Evolutionary conservation across 2,113 vertebrate species (phyloP), one percentile per base, ranked within the genome.

Genomic region (Theristicus caerulescens): DNA sequence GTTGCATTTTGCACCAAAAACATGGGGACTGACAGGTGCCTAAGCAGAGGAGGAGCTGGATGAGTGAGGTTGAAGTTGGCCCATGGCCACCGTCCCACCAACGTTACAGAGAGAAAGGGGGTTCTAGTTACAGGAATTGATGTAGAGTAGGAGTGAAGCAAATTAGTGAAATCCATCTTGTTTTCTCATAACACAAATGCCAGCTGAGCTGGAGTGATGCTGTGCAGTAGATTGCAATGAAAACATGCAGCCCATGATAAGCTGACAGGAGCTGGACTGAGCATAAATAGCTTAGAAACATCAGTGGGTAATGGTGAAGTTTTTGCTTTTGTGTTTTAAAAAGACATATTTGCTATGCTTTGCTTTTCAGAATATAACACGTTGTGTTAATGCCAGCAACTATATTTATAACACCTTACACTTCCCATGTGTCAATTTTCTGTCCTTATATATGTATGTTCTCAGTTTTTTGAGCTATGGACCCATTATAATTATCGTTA

Each of bases 171-270:
- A 93, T 94, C 46, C 57, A 25, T 88, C 85, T 95, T 93, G 49
- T 74, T 88, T 94, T 82, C 85, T 94, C 73, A 31, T 94, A 95
- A 82, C 91, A 55, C n/a, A 91, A 85, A 62, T 72, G 79, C 95
- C 78, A 90, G 71, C 93, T 83, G 83, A 94, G 79, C 90, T 94
- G 91, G 55, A 89, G 57, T 84, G 91, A 59, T 96, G 91, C 92
- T 96, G 78, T 94, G 87, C 79, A 91, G 87, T 89, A 87, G 94
- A 95, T 91, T 94, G 78, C 90, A 94, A 25, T 95, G 88, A 95
- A 90, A 97, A 95, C 85, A 95, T 79, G 40, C 86, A 91, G 69
- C 52, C 71, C 70, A 71, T 93, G 96, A 91, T 92, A 92, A 97
- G 85, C 94, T 94, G 92, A 95, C 85, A 83, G 76, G 87, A 96